Evolutionary conservation across 1,140 invertebrate genomes (phyloP).

Genomic region (Orchestia grillus): DNA sequence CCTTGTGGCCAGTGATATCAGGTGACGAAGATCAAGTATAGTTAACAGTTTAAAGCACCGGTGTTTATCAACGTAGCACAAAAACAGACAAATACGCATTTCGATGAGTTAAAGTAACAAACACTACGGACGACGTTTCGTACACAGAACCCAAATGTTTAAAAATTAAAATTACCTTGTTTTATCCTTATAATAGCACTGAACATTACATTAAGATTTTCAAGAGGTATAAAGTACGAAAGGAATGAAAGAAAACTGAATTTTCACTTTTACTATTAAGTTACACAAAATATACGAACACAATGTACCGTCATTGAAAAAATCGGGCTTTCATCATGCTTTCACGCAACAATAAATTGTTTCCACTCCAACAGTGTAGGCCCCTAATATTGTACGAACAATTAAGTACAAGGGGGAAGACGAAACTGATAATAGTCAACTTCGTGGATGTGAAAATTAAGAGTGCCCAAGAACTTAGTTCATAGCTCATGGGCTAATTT

Average conservation of each 20-base stretch:
- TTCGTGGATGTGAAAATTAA: neutral
- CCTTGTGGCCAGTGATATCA: too few relatives aligned
- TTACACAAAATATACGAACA: slow-evolving; percentile 50
- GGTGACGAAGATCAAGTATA: too few relatives aligned
- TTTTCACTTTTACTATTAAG: slow-evolving; percentile 37
- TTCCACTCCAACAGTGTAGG: neutral
- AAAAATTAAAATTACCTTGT: too few relatives aligned
- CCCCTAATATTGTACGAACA: neutral
- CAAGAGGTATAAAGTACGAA: too few relatives aligned
- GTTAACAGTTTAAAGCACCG: too few relatives aligned
- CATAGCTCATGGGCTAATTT: neutral
- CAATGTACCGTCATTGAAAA: neutral
- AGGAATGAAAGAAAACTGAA: neutral
- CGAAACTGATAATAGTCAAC: neutral
- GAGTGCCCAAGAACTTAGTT: neutral
- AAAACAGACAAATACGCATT: too few relatives aligned
- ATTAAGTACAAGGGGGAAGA: neutral
- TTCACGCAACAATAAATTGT: neutral
- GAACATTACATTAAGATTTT: too few relatives aligned
- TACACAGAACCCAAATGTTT: too few relatives aligned
- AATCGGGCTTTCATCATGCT: neutral
- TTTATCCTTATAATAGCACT: too few relatives aligned
- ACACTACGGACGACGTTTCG: too few relatives aligned
- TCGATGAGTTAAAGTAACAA: too few relatives aligned
- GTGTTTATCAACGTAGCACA: too few relatives aligned